A percentile compares a stretch with the other conserved stretches of the same genome.
Conservation (phyloP, 2,113 vertebrate genomes). For the Nibea albiflora region DNA sequence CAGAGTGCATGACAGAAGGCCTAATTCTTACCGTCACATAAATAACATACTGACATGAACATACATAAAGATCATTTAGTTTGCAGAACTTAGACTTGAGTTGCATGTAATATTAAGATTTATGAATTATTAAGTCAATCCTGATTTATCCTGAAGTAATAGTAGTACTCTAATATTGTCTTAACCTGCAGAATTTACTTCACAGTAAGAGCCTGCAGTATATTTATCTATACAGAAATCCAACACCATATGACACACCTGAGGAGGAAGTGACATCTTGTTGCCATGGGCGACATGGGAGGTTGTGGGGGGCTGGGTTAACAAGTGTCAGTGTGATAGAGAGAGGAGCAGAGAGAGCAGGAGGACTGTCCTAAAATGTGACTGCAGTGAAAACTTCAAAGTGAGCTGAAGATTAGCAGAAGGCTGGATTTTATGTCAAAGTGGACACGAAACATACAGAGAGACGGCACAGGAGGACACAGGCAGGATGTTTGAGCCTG, state of each 20-base stretch:
- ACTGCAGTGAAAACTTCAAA: neutral
- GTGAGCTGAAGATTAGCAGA: neutral
- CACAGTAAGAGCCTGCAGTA: neutral
- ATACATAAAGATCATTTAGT: no score
- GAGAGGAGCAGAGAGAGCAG: constrained; percentile 4
- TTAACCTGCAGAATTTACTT: no score
- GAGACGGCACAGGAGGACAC: neutral
- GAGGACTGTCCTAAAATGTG: constrained; percentile 26
- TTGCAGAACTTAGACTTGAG: no score
- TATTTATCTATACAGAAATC: constrained; percentile 52
- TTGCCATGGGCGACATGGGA: constrained; percentile 63
- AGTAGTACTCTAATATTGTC: no score
- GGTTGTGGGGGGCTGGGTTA: constrained; percentile 45
- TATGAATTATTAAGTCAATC: neutral
- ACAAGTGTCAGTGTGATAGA: constrained; percentile 29
- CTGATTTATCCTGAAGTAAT: neutral
- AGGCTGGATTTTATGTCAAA: neutral
- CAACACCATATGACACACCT: constrained; percentile 68
- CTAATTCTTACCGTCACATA: no score
- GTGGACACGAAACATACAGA: neutral
- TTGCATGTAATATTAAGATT: no score
- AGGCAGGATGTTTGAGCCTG: constrained; percentile 1
- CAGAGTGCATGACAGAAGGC: no score
- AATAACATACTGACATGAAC: no score
- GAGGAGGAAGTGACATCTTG: constrained; percentile 75